Evolutionary conservation across 2,888 invertebrate genomes (phyloP).

Genomic region (Biston betularia): DNA sequence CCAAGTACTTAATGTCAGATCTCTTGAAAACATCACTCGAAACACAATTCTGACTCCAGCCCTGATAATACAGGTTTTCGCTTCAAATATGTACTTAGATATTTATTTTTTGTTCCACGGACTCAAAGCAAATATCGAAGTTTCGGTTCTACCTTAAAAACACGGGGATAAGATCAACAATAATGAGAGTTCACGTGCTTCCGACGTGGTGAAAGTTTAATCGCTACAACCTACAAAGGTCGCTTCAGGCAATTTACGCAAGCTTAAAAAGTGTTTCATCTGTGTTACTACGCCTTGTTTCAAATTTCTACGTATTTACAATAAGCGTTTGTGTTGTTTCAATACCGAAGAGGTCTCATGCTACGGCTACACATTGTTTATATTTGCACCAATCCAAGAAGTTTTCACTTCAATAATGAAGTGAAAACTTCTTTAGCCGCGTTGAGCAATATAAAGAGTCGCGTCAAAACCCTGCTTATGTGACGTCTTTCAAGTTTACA

Average conservation of each 20-base stretch:
- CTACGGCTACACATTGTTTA: too few species aligned
- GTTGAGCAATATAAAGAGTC: too few species aligned
- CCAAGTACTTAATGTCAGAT: not conserved
- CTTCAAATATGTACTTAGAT: conserved; percentile 11
- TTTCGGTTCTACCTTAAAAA: conserved; percentile 24
- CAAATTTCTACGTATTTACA: not conserved
- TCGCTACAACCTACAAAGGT: conserved; percentile 3
- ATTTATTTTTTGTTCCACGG: conserved; percentile 16
- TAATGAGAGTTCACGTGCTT: conserved; percentile 29
- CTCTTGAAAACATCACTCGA: not conserved
- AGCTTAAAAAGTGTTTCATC: conserved; percentile 4
- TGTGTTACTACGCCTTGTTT: not conserved
- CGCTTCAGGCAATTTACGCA: conserved; percentile 18
- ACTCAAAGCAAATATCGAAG: conserved; percentile 23
- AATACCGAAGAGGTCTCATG: not conserved
- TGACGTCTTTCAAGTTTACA: too few species aligned
- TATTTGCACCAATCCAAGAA: too few species aligned
- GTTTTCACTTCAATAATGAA: too few species aligned
- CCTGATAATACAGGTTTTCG: conserved; percentile 20
- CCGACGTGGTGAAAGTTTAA: conserved; percentile 18
- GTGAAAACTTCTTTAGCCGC: too few species aligned
- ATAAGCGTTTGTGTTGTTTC: not conserved
- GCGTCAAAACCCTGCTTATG: too few species aligned
- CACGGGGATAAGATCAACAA: conserved; percentile 26
- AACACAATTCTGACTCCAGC: conserved; percentile 7